These are phyloP conservation scores for Formica exsecta DNA, from an alignment of 1,140 invertebrate genomes.

Conservation along the genomic window DNA sequence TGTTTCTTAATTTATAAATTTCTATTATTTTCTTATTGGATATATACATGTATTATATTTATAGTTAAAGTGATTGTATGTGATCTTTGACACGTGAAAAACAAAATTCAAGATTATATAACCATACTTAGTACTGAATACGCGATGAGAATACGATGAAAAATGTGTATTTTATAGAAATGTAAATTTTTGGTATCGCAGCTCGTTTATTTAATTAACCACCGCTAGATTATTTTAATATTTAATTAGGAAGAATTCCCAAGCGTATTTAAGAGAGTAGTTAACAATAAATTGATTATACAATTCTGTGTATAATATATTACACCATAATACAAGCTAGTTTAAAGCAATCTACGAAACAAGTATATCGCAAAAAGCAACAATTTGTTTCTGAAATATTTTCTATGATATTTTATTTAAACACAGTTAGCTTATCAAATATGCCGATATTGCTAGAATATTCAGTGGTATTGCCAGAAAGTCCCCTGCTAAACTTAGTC, in stretches of 20 bases:
- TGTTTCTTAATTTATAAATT: too few species aligned
- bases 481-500: constrained; percentile 10
- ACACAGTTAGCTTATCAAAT: constrained; percentile 19
- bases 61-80: too few species aligned
- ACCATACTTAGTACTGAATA: background rate
- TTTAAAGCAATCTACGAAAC: background rate
- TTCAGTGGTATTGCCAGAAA: constrained; percentile 16
- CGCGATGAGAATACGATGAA: constrained; percentile 20
- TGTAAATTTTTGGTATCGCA: constrained; percentile 9
- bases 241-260: background rate
- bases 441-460: constrained; percentile 27
- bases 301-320: background rate
- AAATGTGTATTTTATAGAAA: background rate
- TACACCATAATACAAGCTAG: background rate
- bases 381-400: background rate
- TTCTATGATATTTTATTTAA: background rate
- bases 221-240: constrained; percentile 9
- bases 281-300: constrained; percentile 8
- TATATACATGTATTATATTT: too few species aligned
- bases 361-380: background rate
- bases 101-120: too few species aligned
- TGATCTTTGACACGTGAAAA: too few species aligned
- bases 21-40: too few species aligned
- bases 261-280: background rate
- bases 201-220: background rate